These are phyloP conservation scores for Pimephales promelas DNA, from an alignment of 2,113 vertebrate genomes.

Conservation along the genomic window DNA sequence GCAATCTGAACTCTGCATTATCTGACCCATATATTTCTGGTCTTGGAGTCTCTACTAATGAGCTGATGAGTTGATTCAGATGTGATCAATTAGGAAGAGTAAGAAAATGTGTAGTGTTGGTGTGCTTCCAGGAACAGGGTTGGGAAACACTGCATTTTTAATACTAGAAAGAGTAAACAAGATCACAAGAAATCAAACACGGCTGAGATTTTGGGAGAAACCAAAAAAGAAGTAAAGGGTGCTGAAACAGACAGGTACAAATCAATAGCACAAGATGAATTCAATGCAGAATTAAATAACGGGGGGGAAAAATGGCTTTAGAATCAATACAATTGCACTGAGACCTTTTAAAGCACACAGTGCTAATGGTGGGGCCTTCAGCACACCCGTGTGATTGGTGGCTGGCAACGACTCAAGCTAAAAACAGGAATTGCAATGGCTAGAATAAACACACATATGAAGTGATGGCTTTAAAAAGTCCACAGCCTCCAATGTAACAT, in stretches of 20 bases:
- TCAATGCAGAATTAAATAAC: constrained; percentile 30
- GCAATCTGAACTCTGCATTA: too few species aligned
- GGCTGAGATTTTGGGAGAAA: neutral
- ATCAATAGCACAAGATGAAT: constrained; percentile 23
- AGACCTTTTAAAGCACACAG: constrained; percentile 27
- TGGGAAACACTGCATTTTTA: neutral
- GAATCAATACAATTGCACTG: constrained; percentile 42
- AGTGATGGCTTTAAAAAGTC: constrained; percentile 30
- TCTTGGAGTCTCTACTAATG: too few species aligned
- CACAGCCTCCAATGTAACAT: constrained; percentile 36
- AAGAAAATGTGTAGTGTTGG: too few species aligned
- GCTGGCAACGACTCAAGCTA: constrained; percentile 20
- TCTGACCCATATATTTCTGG: too few species aligned
- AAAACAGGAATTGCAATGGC: constrained; percentile 31
- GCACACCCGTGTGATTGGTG: constrained; percentile 15
- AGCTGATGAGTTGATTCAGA: too few species aligned
- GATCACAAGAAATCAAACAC: neutral
- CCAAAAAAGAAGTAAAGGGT: neutral
- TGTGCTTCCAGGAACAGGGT: too few species aligned
- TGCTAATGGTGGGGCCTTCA: constrained; percentile 12
- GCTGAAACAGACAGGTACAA: constrained; percentile 9
- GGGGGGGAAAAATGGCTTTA: constrained; percentile 32
- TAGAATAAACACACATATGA: constrained; percentile 1
- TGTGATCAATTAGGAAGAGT: too few species aligned
- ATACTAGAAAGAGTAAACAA: neutral